Base-by-base conservation (phyloP, 2,113 vertebrate genomes). In the Pteropus alecto region DNA sequence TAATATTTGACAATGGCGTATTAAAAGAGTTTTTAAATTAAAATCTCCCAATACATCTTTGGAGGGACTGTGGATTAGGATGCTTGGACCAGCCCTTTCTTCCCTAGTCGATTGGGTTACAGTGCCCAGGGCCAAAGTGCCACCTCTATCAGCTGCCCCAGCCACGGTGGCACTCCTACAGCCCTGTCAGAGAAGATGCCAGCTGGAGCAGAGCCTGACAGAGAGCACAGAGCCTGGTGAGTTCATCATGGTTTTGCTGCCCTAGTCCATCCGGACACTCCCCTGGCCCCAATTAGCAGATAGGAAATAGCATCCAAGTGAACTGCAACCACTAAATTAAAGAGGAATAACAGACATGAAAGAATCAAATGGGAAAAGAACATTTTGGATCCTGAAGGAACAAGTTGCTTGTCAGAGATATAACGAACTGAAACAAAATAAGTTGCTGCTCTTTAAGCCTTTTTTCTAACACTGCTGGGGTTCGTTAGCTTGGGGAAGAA, bases 1-100 rank as follows among this genome's bases (percentile, higher is more conserved):
- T 87, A 97, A 70, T 94, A 96, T 94, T 91, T 97, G 92, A 91
- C 89, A 90, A 24, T 28, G 68, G 28, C 85, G 21, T 91, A 87
- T 96, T 86, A 77, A 86, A 87, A 97, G 65, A 68, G 21, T 54
- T 94, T 92, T 79, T 94, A 30, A 95, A 96, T 97, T 97, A 93
- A 93, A 96, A 90, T n/a, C 35, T 16, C 30, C 16, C 24, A 88
- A 41, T 35, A 89, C 3, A 0, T 76, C 51, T 10, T 30, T 5
- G n/a, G 74, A 92, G 38, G 12, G 30, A 33, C 35, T 78, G 1
- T 18, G 18, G 30, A 28, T 48, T 12, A 24, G 35, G 5, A n/a
- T 35, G 87, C 56, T 30, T 83, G 81, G 43, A 70, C 35, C 6
- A 48, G 38, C 14, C 46, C 19, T 70, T 65, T 35, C 15, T 85